phyloP scores from a whole-genome alignment of 2,888 invertebrate genomes.

The Hyposoter didymator region DNA sequence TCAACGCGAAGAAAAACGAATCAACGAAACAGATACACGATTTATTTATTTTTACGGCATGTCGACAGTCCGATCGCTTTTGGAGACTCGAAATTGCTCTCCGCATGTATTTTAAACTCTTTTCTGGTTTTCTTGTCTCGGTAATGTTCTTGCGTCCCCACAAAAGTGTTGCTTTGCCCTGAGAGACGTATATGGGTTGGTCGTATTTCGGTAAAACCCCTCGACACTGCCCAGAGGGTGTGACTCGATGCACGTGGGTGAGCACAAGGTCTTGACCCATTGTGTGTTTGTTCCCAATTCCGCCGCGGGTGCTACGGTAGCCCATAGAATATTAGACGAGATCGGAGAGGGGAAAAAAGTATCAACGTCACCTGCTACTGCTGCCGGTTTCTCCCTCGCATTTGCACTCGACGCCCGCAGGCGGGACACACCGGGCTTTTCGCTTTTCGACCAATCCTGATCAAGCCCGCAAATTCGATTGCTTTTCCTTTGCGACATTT shows the following conservation, averaged over 20 bases:
- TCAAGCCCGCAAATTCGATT: conserved; percentile 62
- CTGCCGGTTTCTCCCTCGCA: conserved; percentile 68
- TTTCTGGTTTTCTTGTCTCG: neutral
- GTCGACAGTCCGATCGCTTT: neutral
- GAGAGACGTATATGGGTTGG: conserved; percentile 47
- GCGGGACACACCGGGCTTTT: conserved; percentile 77
- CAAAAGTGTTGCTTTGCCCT: conserved; percentile 14
- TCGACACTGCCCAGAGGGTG: conserved; percentile 63
- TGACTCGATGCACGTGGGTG: conserved; percentile 65
- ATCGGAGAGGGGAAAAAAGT: conserved; percentile 60
- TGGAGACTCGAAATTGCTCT: neutral
- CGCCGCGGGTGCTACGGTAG: conserved; percentile 17
- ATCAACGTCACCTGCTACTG: conserved; percentile 78
- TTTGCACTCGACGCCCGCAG: conserved; percentile 77
- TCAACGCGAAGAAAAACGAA: neutral
- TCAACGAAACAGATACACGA: neutral
- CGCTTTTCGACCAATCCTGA: conserved; percentile 71
- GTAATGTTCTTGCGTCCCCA: neutral
- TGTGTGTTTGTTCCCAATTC: conserved; percentile 48
- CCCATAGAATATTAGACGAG: conserved; percentile 64
- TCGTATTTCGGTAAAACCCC: conserved; percentile 59
- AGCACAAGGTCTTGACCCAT: conserved; percentile 60
- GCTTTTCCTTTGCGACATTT: conserved; percentile 52
- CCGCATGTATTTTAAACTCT: neutral
- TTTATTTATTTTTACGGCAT: neutral